Conservation (phyloP, 1,140 invertebrate genomes). For the Carposina sasakii region DNA sequence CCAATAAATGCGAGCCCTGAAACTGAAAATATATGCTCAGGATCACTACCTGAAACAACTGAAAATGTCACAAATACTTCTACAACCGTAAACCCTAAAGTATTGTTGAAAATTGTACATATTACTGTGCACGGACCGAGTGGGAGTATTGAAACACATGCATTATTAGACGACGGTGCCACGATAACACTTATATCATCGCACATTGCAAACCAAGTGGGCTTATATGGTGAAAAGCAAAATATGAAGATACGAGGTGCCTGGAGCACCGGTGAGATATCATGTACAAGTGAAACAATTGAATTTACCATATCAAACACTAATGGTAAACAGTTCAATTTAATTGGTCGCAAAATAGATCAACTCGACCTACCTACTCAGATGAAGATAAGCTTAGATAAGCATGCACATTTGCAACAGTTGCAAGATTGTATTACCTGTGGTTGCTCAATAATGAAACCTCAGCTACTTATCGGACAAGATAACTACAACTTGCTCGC, state of each 20-base stretch:
- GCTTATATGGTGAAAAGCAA: not conserved
- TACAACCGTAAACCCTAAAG: not conserved
- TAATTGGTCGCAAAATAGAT: not conserved
- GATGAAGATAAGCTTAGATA: not conserved
- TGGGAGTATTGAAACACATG: not conserved
- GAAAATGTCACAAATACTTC: not conserved
- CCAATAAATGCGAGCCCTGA: no score
- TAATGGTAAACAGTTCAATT: not conserved
- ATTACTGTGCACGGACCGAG: not conserved
- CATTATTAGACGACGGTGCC: slow-evolving; percentile 3
- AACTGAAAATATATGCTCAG: not conserved
- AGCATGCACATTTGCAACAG: slow-evolving; percentile 8
- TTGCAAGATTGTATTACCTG: slow-evolving; percentile 13
- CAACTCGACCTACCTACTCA: not conserved
- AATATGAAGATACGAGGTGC: not conserved
- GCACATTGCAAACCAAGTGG: not conserved
- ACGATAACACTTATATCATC: not conserved
- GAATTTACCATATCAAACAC: slow-evolving; percentile 1
- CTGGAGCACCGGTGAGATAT: not conserved
- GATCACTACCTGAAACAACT: not conserved
- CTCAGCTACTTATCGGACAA: slow-evolving; percentile 4
- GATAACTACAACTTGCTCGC: slow-evolving; percentile 4
- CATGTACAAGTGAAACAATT: not conserved
- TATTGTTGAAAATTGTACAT: not conserved
- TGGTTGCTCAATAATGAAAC: slow-evolving; percentile 1